Conservation (phyloP, 2,888 invertebrate genomes). For the Crematogaster levior region DNA sequence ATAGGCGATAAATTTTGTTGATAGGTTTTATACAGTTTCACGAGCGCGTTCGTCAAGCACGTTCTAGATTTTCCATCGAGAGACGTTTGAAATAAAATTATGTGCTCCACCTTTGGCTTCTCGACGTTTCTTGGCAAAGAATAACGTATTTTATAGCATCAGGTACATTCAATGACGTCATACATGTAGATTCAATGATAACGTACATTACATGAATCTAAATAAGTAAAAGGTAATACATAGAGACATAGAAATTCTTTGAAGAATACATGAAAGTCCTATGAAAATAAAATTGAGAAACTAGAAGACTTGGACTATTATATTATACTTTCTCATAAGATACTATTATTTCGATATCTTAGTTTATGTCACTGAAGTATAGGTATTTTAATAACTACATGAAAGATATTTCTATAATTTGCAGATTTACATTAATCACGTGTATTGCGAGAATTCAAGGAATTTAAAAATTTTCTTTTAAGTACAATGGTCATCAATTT, state of each 20-base stretch:
- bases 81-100: conserved; percentile 34
- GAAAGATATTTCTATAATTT: conserved; percentile 57
- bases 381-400: conserved; percentile 64
- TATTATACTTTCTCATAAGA: conserved; percentile 60
- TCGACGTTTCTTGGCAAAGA: conserved; percentile 11
- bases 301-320: conserved; percentile 51
- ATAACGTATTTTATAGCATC: conserved; percentile 42
- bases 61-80: conserved; percentile 19
- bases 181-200: conserved; percentile 29
- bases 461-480: conserved; percentile 56
- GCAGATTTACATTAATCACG: conserved; percentile 69
- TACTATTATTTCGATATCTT: conserved; percentile 43
- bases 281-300: conserved; percentile 72
- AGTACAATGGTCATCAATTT: conserved; percentile 68
- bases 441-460: conserved; percentile 42
- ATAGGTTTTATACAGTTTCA: not conserved
- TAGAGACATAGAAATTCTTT: conserved; percentile 33
- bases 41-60: conserved; percentile 11
- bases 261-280: conserved; percentile 38
- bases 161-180: conserved; percentile 13
- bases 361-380: conserved; percentile 36
- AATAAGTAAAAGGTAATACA: not conserved
- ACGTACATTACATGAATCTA: conserved; percentile 32
- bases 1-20: not conserved
- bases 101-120: conserved; percentile 3